Conservation (phyloP, 1,140 invertebrate genomes). For the Pseudoatta argentina region DNA sequence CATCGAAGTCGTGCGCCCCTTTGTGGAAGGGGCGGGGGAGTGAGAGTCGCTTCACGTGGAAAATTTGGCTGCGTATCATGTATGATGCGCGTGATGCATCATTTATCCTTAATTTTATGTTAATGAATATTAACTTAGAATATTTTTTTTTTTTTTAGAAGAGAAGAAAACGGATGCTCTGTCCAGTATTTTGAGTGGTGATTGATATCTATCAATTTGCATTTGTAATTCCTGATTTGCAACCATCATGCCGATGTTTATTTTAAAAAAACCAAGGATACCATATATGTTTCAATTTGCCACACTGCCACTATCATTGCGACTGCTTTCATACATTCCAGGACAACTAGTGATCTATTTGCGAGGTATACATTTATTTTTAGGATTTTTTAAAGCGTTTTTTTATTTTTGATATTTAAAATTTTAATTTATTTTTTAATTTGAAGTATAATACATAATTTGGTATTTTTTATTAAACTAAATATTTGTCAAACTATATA, state of each 20-base stretch:
- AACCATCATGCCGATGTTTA: slow-evolving; percentile 98
- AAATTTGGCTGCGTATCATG: too few relatives aligned
- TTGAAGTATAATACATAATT: too few relatives aligned
- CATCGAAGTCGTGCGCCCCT: too few relatives aligned
- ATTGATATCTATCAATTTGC: slow-evolving; percentile 96
- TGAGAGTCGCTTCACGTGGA: too few relatives aligned
- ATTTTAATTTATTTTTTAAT: too few relatives aligned
- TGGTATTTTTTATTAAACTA: too few relatives aligned
- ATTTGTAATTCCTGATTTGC: slow-evolving; percentile 98
- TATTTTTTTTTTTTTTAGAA: slow-evolving; percentile 86
- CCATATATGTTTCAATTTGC: slow-evolving; percentile 98
- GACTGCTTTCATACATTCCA: slow-evolving; percentile 99
- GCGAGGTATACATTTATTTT: slow-evolving; percentile 87
- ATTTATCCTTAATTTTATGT: background rate
- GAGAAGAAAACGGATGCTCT: slow-evolving; percentile 96
- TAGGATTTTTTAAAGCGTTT: slow-evolving; percentile 25
- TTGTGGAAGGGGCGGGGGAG: too few relatives aligned
- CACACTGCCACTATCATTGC: slow-evolving; percentile 99
- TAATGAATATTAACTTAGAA: background rate
- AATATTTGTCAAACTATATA: background rate
- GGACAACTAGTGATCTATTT: slow-evolving; percentile 97
- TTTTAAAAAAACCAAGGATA: slow-evolving; percentile 98
- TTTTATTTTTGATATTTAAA: slow-evolving; percentile 62
- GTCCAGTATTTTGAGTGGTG: slow-evolving; percentile 96
- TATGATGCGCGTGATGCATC: too few relatives aligned